phyloP scores from a whole-genome alignment of 2,113 vertebrate genomes.

The Callaeas wilsoni region DNA sequence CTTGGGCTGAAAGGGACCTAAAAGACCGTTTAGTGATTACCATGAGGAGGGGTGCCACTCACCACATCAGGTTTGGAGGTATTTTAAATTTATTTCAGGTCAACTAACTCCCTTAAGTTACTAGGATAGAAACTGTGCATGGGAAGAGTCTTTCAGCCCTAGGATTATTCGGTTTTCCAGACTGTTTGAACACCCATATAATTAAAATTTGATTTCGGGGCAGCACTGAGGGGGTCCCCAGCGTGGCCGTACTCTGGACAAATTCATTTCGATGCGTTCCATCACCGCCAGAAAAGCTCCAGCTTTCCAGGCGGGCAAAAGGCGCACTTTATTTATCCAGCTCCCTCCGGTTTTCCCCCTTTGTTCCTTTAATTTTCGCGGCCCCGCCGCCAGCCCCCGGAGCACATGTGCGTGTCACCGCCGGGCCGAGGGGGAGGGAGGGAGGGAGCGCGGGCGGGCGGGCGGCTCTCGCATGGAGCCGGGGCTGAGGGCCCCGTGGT shows the following conservation, averaged over 20 bases:
- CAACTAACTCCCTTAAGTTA: neutral
- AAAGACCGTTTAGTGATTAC: neutral
- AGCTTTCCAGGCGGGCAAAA: neutral
- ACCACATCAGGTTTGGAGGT: neutral
- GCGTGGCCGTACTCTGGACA: accelerated
- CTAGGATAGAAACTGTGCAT: neutral
- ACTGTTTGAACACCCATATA: neutral
- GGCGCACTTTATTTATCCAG: neutral
- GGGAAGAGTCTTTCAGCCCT: neutral
- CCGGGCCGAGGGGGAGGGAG: conserved; percentile 37
- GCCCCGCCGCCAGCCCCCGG: conserved; percentile 43
- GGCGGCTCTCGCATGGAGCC: conserved; percentile 34
- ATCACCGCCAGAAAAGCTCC: neutral
- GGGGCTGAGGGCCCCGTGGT: neutral
- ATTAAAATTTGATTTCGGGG: neutral
- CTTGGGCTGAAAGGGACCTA: neutral
- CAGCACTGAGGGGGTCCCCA: neutral
- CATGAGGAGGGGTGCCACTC: neutral
- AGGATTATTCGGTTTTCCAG: neutral
- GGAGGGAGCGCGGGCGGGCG: neutral
- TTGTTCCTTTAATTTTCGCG: conserved; percentile 43
- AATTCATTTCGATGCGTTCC: neutral
- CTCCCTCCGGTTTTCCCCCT: neutral
- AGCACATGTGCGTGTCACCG: conserved; percentile 50
- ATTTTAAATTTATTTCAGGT: neutral